Evolutionary conservation across 2,113 vertebrate species (phyloP).

Genomic region (Calcarius ornatus): DNA sequence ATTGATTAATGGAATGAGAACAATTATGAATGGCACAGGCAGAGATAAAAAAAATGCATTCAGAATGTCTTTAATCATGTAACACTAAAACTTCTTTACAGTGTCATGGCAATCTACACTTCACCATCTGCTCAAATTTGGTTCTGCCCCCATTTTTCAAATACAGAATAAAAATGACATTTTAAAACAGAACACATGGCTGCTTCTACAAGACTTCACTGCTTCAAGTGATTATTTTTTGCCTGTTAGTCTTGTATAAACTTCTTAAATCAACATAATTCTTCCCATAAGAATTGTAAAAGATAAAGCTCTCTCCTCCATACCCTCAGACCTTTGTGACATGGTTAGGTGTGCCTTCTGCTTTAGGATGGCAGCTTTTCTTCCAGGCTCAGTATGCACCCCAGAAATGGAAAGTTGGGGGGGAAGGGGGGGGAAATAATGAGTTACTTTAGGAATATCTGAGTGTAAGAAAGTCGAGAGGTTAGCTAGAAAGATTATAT

Average conservation of each 20-base stretch:
- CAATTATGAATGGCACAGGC: slow-evolving; percentile 44
- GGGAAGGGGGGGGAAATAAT: background rate
- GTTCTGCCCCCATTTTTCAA: slow-evolving; percentile 31
- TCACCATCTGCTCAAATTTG: slow-evolving; percentile 31
- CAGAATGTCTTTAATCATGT: slow-evolving; percentile 66
- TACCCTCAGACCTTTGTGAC: background rate
- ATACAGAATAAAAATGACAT: slow-evolving; percentile 25
- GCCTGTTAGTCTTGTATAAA: slow-evolving; percentile 19
- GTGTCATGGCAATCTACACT: slow-evolving; percentile 36
- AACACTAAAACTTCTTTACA: slow-evolving; percentile 54
- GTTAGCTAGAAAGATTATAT: slow-evolving; percentile 35
- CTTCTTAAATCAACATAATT: background rate
- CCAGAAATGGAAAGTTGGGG: background rate
- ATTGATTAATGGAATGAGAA: background rate
- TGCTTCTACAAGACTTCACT: slow-evolving; percentile 13
- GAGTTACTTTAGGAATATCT: slow-evolving; percentile 39
- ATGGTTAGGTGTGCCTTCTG: background rate
- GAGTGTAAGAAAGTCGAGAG: background rate
- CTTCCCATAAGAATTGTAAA: background rate
- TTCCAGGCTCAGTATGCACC: background rate
- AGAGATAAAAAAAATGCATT: slow-evolving; percentile 17
- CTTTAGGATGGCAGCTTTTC: background rate
- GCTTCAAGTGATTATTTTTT: slow-evolving; percentile 20
- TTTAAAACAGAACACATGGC: slow-evolving; percentile 42
- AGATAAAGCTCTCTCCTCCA: background rate